These are phyloP conservation scores for Gasteruption jaculator DNA, from an alignment of 2,888 invertebrate species.

Conservation along the genomic window DNA sequence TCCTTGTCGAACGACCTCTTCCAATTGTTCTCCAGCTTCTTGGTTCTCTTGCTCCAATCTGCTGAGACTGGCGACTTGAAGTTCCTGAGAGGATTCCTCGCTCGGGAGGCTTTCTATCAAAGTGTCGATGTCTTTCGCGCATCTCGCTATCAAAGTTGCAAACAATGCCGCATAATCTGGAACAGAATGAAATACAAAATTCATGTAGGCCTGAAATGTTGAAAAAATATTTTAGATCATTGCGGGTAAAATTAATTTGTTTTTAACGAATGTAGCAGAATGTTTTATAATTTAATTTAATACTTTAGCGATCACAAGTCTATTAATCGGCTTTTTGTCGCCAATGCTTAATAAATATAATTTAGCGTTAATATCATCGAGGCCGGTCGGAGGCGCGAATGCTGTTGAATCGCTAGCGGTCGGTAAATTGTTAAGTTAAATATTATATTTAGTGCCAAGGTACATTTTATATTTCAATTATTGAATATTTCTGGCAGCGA, in stretches of 20 bases:
- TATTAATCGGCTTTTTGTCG: too few species aligned
- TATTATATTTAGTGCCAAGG: too few species aligned
- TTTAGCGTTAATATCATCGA: too few species aligned
- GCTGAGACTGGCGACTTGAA: slow-evolving; percentile 78
- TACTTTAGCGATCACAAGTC: too few species aligned
- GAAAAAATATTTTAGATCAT: neutral
- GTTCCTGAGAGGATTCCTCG: slow-evolving; percentile 91
- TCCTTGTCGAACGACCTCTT: slow-evolving; percentile 80
- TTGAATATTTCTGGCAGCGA: too few species aligned
- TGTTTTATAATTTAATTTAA: neutral
- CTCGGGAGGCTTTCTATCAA: slow-evolving; percentile 93
- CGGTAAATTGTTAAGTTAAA: too few species aligned
- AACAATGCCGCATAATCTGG: slow-evolving; percentile 87
- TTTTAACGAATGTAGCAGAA: neutral
- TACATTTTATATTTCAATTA: too few species aligned
- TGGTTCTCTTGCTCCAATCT: slow-evolving; percentile 87
- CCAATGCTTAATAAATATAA: too few species aligned
- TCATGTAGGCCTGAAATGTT: neutral
- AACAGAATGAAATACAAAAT: slow-evolving; percentile 17
- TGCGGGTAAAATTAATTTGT: neutral
- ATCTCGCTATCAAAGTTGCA: slow-evolving; percentile 89
- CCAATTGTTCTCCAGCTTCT: slow-evolving; percentile 81
- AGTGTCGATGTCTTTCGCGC: slow-evolving; percentile 97
- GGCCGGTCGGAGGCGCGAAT: too few species aligned
- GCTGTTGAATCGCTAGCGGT: too few species aligned